phyloP scores from a whole-genome alignment of 2,888 invertebrate genomes.

The Phortica magna region DNA sequence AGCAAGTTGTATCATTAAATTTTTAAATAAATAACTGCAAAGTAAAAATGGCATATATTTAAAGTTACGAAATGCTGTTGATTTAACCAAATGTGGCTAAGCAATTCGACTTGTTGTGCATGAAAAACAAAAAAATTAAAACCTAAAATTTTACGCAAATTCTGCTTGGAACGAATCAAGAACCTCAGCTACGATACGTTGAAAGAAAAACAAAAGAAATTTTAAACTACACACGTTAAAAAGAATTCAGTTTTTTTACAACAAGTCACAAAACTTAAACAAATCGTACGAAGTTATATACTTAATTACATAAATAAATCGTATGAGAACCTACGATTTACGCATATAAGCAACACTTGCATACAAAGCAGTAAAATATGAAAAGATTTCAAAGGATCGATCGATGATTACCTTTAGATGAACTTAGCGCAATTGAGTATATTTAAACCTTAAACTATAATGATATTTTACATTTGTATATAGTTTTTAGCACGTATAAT shows the following conservation, averaged over 20 bases:
- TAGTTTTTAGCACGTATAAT: slow-evolving; percentile 74
- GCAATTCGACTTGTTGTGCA: not conserved
- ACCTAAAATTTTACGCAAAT: too few relatives aligned
- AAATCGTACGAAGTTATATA: slow-evolving; percentile 36
- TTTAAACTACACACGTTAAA: slow-evolving; percentile 24
- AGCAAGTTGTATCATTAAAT: slow-evolving; percentile 53
- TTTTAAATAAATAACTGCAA: slow-evolving; percentile 18
- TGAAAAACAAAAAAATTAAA: not conserved
- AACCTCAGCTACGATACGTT: slow-evolving; percentile 1
- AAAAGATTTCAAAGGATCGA: slow-evolving; percentile 74
- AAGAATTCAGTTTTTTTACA: slow-evolving; percentile 42
- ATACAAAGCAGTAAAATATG: slow-evolving; percentile 36
- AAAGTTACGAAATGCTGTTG: slow-evolving; percentile 28
- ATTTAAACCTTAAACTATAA: slow-evolving; percentile 59
- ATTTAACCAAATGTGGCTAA: slow-evolving; percentile 25
- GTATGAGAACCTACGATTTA: slow-evolving; percentile 36
- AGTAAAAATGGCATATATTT: slow-evolving; percentile 17
- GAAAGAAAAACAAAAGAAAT: slow-evolving; percentile 40
- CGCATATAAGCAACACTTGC: slow-evolving; percentile 36
- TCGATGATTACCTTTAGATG: slow-evolving; percentile 73
- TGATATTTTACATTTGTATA: slow-evolving; percentile 73
- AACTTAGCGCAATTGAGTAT: slow-evolving; percentile 78
- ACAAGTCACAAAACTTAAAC: slow-evolving; percentile 34
- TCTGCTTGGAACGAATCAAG: too few relatives aligned
- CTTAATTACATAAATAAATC: slow-evolving; percentile 37